Evolutionary conservation across 2,113 vertebrate species (phyloP), one percentile per base, ranked within the genome.

Genomic region (Corvus cornix): DNA sequence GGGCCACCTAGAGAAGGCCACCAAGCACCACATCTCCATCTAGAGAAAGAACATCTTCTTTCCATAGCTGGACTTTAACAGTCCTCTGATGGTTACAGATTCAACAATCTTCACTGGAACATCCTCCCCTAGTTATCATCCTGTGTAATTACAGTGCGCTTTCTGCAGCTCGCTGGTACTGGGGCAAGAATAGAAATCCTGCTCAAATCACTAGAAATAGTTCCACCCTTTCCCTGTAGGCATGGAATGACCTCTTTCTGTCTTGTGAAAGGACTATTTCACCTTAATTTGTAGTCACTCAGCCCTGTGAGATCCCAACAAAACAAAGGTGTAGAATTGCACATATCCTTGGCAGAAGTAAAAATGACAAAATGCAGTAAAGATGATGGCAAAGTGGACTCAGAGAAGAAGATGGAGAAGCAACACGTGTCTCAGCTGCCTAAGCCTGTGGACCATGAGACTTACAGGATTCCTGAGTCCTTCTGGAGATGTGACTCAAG

Each of bases 341-440:
- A 56, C 9, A 7, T 9, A 13, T 3, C 23, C 3, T 66, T 79
- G 66, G 28, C 9, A 9, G n/a, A 72, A 49, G 7, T 48, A 13
- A 11, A 67, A 89, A 52, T 43, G 51, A 14, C 14, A 69, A 60
- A 89, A 69, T 44, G 7, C 7, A 46, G 16, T 28, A 16, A 59
- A 66, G 9, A 7, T 27, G 31, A 48, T 23, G 37, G 17, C 17
- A 53, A 86, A 55, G 8, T 33, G 28, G 44, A 55, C 20, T 43
- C 35, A 59, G 26, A 44, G 28, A 62, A 56, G 7, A 56, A 35
- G 31, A 11, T 0, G 1, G 9, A 16, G 58, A 86, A 51, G 68
- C 3, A 66, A 3, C 5, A 26, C 1, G 0, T 28, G 7, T 31
- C 12, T 73, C 46, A 73, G 10, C 13, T 84, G 20, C 44, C 41